These are phyloP conservation scores for Mesochorus sp. DNA, from an alignment of 2,888 invertebrate species.

Conservation along the genomic window DNA sequence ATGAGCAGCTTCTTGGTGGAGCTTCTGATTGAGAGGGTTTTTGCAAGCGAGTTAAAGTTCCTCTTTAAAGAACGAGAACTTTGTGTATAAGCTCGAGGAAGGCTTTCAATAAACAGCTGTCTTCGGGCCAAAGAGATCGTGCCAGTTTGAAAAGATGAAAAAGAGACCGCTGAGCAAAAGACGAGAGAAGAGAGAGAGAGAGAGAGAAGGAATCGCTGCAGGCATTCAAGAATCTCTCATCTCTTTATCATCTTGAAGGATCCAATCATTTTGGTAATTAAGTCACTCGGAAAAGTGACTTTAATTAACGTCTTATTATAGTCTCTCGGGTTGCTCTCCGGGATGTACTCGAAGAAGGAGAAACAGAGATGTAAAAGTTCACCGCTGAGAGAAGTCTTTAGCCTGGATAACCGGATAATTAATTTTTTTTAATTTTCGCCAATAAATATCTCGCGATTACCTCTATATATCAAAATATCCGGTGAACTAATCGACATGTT, in stretches of 20 bases:
- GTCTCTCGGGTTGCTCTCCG: constrained; percentile 45
- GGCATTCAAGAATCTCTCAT: constrained; percentile 9
- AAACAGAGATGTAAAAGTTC: constrained; percentile 9
- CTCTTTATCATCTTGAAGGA: constrained; percentile 29
- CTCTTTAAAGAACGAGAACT: constrained; percentile 2
- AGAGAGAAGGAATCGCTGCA: constrained; percentile 8
- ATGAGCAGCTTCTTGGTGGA: background rate
- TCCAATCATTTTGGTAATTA: constrained; percentile 54
- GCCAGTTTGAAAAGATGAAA: background rate
- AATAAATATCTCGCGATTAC: constrained; percentile 29
- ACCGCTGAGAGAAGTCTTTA: constrained; percentile 26
- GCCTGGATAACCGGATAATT: constrained; percentile 24
- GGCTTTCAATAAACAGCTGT: constrained; percentile 49
- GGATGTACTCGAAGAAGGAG: constrained; percentile 11
- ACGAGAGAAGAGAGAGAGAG: background rate
- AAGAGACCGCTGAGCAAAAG: constrained; percentile 8
- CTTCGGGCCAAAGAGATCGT: constrained; percentile 29
- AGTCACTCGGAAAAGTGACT: constrained; percentile 48
- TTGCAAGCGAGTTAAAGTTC: constrained; percentile 5
- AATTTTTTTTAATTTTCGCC: background rate
- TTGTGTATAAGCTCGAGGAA: constrained; percentile 23
- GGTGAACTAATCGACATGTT: constrained; percentile 56
- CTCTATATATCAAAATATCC: constrained; percentile 42
- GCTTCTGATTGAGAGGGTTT: constrained; percentile 11
- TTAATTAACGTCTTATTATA: constrained; percentile 52